Base-by-base conservation (phyloP, 2,888 invertebrate species). In the Spialia ferax region DNA sequence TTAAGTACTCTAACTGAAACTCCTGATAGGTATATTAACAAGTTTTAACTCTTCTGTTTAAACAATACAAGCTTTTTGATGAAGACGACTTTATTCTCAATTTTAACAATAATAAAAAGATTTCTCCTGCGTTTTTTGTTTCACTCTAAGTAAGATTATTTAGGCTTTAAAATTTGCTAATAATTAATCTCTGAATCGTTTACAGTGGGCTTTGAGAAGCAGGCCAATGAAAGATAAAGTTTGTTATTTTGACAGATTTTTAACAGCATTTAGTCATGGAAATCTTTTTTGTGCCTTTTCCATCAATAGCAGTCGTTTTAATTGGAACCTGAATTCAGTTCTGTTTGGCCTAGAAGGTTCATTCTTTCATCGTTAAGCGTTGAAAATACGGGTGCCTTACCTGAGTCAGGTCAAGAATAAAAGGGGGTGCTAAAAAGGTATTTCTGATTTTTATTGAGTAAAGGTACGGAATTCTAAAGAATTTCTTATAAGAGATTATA, bases 301-400 rank as follows among this genome's bases (percentile, higher is more conserved):
- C 48, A 57, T 64, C 45, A 64, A 63, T 45, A 64, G 48, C 56
- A 45, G 32, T 57, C 26, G 57, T 64, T 57, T 56, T 64, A 64
- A 64, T 64, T 64, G 64, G 64, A 48, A 45, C 29, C 48, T 64
- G 45, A 56, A 57, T 56, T 56, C 32, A 54, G 45, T 48, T 48
- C 48, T 56, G 29, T 64, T 57, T 20, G 64, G 35, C 15, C 29
- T 32, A 22, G 23, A 29, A 29, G 15, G 42, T 29, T 62, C 23
- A 50, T 42, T 64, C 45, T 48, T 63, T 57, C 55, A 29, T 35
- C 56, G 48, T 32, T 48, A 20, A 45, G 22, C 6, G 29, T 6
- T 29, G 63, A 55, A 45, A 55, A 60, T 60, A 60, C 15, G 18
- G 60, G 11, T 45, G 15, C 45, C 26, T 45, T 45, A 22, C 42